Conservation (phyloP, 2,888 invertebrate genomes). For the Ectobius pallidus region DNA sequence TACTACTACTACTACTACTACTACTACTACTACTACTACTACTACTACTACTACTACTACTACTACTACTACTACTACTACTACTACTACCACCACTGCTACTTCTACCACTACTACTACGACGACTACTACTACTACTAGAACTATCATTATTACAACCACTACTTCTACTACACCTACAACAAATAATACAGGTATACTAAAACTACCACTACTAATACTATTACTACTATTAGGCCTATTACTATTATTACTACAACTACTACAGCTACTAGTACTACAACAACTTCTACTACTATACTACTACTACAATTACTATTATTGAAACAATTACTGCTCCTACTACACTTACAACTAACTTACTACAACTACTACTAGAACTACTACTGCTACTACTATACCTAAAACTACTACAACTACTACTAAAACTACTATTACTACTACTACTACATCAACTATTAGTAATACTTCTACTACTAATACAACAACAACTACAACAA, state of each 20-base stretch:
- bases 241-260: conserved; percentile 14
- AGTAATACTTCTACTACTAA: neutral
- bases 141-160: neutral
- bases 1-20: neutral
- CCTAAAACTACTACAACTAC: neutral
- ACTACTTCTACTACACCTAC: conserved; percentile 1
- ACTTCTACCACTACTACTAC: neutral
- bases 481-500: neutral
- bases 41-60: conserved; percentile 4
- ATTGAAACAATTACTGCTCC: neutral
- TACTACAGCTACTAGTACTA: neutral
- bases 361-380: neutral
- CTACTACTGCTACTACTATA: neutral
- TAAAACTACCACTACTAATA: neutral
- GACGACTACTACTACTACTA: neutral
- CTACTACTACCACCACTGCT: neutral
- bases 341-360: neutral
- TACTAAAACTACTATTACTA: neutral
- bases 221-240: neutral
- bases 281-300: neutral
- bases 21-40: neutral
- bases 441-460: neutral
- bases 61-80: neutral
- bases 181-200: neutral
- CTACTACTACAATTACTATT: neutral